Evolutionary conservation across 2,888 invertebrate species (phyloP).

Genomic region (Ichneumon xanthorius): DNA sequence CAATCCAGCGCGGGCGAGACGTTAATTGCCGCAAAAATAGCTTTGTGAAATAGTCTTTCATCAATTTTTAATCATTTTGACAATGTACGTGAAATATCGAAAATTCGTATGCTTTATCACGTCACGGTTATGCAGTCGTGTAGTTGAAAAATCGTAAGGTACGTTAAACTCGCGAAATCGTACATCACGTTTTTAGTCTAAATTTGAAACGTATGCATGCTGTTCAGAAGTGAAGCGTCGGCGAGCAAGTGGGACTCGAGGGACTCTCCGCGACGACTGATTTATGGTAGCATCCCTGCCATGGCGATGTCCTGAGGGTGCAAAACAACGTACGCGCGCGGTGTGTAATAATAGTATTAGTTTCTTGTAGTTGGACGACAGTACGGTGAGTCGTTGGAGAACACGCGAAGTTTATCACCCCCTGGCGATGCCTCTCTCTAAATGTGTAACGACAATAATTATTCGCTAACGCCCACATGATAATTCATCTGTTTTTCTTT

Average conservation of each 20-base stretch:
- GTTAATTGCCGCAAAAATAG: not conserved
- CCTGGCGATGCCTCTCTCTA: slow-evolving; percentile 2
- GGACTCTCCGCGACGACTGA: slow-evolving; percentile 66
- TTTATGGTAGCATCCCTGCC: slow-evolving; percentile 71
- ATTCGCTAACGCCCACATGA: slow-evolving; percentile 45
- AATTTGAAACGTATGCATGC: slow-evolving; percentile 22
- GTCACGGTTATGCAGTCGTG: not conserved
- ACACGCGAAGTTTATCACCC: slow-evolving; percentile 54
- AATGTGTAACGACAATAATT: slow-evolving; percentile 76
- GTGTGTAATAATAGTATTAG: slow-evolving; percentile 77
- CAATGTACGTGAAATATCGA: not conserved
- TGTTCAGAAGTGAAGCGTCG: slow-evolving; percentile 15
- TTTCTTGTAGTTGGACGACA: slow-evolving; percentile 78
- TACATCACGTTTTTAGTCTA: slow-evolving; percentile 18
- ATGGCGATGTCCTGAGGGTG: slow-evolving; percentile 69
- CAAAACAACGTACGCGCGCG: slow-evolving; percentile 76
- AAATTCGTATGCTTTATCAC: not conserved
- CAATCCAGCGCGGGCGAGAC: too few species aligned
- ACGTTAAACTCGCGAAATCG: slow-evolving; percentile 20
- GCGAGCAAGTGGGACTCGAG: slow-evolving; percentile 35
- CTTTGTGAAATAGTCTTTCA: not conserved
- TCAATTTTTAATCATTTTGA: not conserved
- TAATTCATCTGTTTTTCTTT: not conserved
- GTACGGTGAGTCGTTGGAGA: slow-evolving; percentile 48
- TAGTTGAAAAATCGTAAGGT: not conserved